These are phyloP conservation scores for Lontra canadensis DNA, from an alignment of 2,113 vertebrate genomes.

Conservation along the genomic window DNA sequence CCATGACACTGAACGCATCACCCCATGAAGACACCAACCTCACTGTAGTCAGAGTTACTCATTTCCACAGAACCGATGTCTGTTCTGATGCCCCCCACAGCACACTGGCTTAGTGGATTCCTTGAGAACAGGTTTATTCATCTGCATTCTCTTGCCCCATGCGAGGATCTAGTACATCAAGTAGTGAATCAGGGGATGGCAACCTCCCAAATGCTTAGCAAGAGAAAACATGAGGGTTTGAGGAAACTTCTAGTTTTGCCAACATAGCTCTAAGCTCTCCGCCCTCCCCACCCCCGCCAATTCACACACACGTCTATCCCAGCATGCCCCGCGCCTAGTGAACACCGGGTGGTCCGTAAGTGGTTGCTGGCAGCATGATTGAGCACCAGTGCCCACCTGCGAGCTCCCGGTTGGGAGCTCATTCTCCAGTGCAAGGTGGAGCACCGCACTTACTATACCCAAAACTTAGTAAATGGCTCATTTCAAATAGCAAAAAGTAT, in stretches of 20 bases:
- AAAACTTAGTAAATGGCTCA: background rate
- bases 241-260: conserved; percentile 1
- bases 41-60: background rate
- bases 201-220: background rate
- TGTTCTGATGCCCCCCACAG: background rate
- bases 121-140: background rate
- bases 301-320: background rate
- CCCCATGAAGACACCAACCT: background rate
- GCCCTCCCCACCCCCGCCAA: background rate
- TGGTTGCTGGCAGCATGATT: background rate
- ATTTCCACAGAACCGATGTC: background rate
- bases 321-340: background rate
- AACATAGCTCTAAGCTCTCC: background rate
- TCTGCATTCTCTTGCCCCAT: background rate
- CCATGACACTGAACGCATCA: background rate
- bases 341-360: background rate
- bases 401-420: background rate
- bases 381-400: rapidly evolving
- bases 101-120: background rate
- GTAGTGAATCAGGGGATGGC: background rate
- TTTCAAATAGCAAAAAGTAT: background rate
- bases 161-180: background rate
- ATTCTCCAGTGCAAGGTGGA: background rate
- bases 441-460: background rate
- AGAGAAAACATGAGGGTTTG: background rate